Evolutionary conservation across 2,797 vertebrate species (phyloP).

Genomic region (Falco novaeseelandiae): DNA sequence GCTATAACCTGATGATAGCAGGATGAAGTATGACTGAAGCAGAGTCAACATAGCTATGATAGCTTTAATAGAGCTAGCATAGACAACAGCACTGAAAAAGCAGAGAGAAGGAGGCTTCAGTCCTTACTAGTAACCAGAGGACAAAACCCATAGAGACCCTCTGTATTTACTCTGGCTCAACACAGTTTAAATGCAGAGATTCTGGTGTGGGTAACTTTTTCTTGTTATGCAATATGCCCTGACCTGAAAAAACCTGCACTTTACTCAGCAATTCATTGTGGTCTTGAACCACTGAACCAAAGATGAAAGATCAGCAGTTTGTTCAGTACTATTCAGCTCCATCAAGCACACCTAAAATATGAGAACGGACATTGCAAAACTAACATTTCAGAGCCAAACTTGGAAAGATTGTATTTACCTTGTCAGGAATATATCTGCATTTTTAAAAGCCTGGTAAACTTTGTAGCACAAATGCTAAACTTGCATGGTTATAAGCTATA

Average conservation of each 20-base stretch:
- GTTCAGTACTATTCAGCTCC: constrained; percentile 9
- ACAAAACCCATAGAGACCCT: not conserved
- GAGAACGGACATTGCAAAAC: not conserved
- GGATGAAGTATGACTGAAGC: not conserved
- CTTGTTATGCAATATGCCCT: constrained; percentile 11
- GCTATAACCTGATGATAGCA: not conserved
- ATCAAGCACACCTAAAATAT: constrained; percentile 44
- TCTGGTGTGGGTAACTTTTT: not conserved
- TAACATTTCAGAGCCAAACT: not conserved
- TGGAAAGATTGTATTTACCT: not conserved
- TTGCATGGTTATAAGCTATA: not conserved
- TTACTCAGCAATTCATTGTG: constrained; percentile 30
- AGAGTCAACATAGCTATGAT: not conserved
- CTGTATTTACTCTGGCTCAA: not conserved
- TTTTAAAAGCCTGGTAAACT: not conserved
- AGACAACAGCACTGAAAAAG: not conserved
- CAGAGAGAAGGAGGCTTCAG: rapidly evolving
- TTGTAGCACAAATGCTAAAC: not conserved
- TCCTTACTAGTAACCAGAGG: not conserved
- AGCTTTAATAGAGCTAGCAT: not conserved
- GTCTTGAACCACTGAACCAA: constrained; percentile 46
- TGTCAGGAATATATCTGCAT: not conserved
- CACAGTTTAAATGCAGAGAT: not conserved
- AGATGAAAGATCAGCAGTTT: constrained; percentile 52
- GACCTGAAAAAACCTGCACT: constrained; percentile 11